Conservation (phyloP, 2,888 invertebrate genomes). For the Iphiclides podalirius region DNA sequence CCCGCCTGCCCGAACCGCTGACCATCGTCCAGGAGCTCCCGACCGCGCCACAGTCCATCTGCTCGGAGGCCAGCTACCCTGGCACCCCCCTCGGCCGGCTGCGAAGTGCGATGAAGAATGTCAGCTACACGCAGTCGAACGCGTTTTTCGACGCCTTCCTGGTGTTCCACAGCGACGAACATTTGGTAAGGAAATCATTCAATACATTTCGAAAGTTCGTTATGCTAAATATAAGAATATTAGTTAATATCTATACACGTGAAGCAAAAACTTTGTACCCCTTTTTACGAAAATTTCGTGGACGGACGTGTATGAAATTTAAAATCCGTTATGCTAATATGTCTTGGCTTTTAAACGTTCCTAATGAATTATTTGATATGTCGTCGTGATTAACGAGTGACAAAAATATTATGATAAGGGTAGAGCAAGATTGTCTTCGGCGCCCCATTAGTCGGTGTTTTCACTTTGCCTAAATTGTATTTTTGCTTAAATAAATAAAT, state of each 20-base stretch:
- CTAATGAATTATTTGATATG: too few relatives aligned
- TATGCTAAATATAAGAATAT: not conserved
- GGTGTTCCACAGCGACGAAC: slow-evolving; percentile 89
- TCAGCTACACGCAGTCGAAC: slow-evolving; percentile 56
- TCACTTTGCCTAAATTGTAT: too few relatives aligned
- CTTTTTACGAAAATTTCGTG: too few relatives aligned
- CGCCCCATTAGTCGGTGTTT: too few relatives aligned
- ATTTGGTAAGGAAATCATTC: slow-evolving; percentile 82
- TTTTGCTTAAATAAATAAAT: too few relatives aligned
- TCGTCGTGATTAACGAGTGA: too few relatives aligned
- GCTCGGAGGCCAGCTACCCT: slow-evolving; percentile 48
- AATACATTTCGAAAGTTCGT: not conserved
- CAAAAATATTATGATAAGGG: too few relatives aligned
- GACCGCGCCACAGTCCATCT: slow-evolving; percentile 39
- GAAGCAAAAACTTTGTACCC: too few relatives aligned
- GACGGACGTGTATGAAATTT: too few relatives aligned
- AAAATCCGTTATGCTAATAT: too few relatives aligned
- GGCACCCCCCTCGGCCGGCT: slow-evolving; percentile 57
- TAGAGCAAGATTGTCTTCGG: too few relatives aligned
- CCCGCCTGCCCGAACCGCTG: slow-evolving; percentile 41
- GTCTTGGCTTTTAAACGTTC: too few relatives aligned
- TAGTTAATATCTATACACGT: not conserved
- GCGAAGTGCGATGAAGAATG: slow-evolving; percentile 73
- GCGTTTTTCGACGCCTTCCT: slow-evolving; percentile 85
- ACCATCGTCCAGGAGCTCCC: slow-evolving; percentile 45